phyloP scores from a whole-genome alignment of 2,888 invertebrate genomes.

The Microctonus aethiopoides region DNA sequence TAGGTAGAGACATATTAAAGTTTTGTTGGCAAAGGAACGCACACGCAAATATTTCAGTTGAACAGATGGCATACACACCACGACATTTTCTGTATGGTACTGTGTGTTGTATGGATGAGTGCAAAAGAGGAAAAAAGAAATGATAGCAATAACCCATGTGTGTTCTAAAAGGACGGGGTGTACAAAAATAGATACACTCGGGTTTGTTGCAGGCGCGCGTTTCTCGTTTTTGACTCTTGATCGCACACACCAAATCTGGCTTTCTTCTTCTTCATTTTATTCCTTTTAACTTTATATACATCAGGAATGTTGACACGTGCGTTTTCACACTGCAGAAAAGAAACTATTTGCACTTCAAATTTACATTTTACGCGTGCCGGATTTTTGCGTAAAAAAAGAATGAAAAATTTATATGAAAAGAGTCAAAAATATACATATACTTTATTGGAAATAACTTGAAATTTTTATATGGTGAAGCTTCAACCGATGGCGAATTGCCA shows the following conservation, averaged over 20 bases:
- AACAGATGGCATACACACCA: conserved; percentile 24
- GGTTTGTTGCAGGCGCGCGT: not conserved
- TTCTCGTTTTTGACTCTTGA: conserved; percentile 30
- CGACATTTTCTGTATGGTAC: conserved; percentile 1
- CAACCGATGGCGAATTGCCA: conserved; percentile 30
- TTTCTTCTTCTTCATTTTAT: not conserved
- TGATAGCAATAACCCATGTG: conserved; percentile 26
- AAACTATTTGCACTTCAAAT: not conserved
- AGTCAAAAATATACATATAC: not conserved
- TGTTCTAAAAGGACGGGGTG: conserved; percentile 27
- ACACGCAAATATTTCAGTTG: conserved; percentile 3
- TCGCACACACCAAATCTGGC: conserved; percentile 12
- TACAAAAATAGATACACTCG: conserved; percentile 19
- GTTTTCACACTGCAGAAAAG: not conserved
- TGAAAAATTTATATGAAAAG: no score
- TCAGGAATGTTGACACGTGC: conserved; percentile 12
- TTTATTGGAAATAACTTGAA: not conserved
- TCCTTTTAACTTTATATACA: not conserved
- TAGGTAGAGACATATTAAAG: not conserved
- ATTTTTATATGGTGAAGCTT: not conserved
- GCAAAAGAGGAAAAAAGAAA: not conserved
- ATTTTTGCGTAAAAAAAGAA: not conserved
- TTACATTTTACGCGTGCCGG: not conserved
- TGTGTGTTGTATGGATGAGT: not conserved
- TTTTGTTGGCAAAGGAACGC: not conserved